phyloP scores from a whole-genome alignment of 2,888 invertebrate genomes.

The Carcina quercana region DNA sequence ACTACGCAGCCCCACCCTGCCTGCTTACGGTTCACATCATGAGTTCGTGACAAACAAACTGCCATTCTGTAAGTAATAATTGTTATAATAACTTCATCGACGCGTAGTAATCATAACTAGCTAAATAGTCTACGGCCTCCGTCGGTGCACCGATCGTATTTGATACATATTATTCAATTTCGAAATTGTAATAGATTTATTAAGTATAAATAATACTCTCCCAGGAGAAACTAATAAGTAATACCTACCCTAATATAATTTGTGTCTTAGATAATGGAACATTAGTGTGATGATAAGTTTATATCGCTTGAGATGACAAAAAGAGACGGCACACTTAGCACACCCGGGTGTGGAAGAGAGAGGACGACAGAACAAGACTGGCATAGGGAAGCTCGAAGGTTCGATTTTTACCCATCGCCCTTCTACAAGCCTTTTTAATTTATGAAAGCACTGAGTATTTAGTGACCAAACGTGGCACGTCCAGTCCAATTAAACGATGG shows the following conservation, averaged over 20 bases:
- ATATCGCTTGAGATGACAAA: constrained; percentile 48
- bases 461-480: constrained; percentile 62
- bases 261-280: constrained; percentile 71
- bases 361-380: constrained; percentile 19
- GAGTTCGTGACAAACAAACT: constrained; percentile 61
- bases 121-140: constrained; percentile 60
- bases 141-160: constrained; percentile 68
- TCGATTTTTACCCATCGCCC: constrained; percentile 32
- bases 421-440: constrained; percentile 32
- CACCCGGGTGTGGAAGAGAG: constrained; percentile 5
- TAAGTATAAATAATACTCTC: constrained; percentile 64
- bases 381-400: constrained; percentile 21
- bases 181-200: constrained; percentile 70
- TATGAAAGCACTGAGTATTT: constrained; percentile 41
- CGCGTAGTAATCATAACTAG: constrained; percentile 51
- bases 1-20: no score
- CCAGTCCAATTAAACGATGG: constrained; percentile 49
- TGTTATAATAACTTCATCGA: constrained; percentile 56
- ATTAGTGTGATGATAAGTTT: constrained; percentile 66
- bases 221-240: constrained; percentile 62
- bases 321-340: constrained; percentile 32
- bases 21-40: constrained; percentile 29
- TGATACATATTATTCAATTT: constrained; percentile 70
- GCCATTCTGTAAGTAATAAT: constrained; percentile 71
- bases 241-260: constrained; percentile 65